Base-by-base conservation (phyloP, 1,140 invertebrate species). In the Zophobas atratus region DNA sequence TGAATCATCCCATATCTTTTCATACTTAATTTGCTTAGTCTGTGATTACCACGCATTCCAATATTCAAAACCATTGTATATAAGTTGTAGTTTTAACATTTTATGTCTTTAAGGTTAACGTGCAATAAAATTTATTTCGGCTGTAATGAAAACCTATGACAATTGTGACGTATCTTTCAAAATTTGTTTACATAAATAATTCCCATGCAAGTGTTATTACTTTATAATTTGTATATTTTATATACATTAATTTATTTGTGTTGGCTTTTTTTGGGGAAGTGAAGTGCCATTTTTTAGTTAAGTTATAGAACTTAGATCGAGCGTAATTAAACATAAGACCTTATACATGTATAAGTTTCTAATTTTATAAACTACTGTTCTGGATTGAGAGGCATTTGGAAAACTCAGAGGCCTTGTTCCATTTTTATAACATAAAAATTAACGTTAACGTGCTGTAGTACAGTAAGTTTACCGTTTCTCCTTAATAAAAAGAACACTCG, bases 31-130 rank as follows among this genome's bases (percentile, higher is more conserved):
- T 72, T 57, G 56, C 51, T 71, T 72, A 72, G 57, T 77, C 70
- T 77, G 76, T 77, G 76, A 77, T 77, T 57, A 77, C 33, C 39
- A 73, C 36, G 56, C 56, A 72, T 70, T 60, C 39, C 49, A 77
- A 60, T 71, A 72, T 77, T 77, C 76, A 70, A 72, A 70, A 72
- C 53, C 70, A 72, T 60, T 70, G 39, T 63, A 76, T 41, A 53
- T 73, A 73, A 56, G 33, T 56, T 73, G 41, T 32, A 51, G 33
- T 53, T 35, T 0, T 35, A 3, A 70, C 2, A 43, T 6, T 32
- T 71, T 57, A 6, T 57, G 6, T 39, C 60, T 43, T 67, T n/a
- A 32, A 67, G 60, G 60, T 67, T 36, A 41, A 43, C 33, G 60
- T 67, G 60, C 49, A 73, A 43, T 43, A 56, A 56, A 73, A 73